phyloP scores from a whole-genome alignment of 2,888 invertebrate species.

The Xiphydria camelus region DNA sequence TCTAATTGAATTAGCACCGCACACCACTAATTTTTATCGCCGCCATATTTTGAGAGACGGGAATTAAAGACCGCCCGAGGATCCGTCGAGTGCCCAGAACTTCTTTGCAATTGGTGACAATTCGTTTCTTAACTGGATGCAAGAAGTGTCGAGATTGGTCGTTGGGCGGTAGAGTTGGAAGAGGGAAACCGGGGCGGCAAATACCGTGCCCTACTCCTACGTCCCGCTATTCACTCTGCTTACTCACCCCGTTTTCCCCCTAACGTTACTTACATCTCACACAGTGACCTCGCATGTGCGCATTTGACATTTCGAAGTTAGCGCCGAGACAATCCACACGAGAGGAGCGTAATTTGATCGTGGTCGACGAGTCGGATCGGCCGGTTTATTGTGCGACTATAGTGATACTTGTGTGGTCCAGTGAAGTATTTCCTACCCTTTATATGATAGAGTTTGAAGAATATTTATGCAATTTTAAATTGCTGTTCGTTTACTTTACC shows the following conservation, averaged over 20 bases:
- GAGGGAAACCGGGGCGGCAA: conserved; percentile 17
- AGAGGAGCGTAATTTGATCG: conserved; percentile 10
- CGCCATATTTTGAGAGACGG: no score
- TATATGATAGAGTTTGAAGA: no score
- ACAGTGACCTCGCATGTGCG: conserved; percentile 22
- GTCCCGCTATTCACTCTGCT: conserved; percentile 4
- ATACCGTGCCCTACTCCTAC: conserved; percentile 34
- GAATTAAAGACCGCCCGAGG: no score
- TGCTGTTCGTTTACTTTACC: no score
- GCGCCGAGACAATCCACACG: conserved; percentile 28
- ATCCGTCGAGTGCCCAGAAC: no score
- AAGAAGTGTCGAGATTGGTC: conserved; percentile 15
- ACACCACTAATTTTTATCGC: no score
- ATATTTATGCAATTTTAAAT: no score
- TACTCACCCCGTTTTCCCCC: conserved; percentile 9
- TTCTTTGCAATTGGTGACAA: conserved; percentile 1
- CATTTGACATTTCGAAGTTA: conserved; percentile 37
- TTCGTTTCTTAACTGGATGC: conserved; percentile 11
- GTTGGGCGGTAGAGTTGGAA: background rate
- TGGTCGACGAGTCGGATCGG: background rate
- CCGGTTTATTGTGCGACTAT: background rate
- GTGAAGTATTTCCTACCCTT: background rate
- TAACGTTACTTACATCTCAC: conserved; percentile 18
- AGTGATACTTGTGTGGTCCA: background rate
- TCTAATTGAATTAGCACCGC: no score